Percentiles rank a stretch among this genome's conserved stretches.
These are phyloP conservation scores for Danionella dracula DNA, from an alignment of 2,797 vertebrate genomes.

Conservation along the genomic window DNA sequence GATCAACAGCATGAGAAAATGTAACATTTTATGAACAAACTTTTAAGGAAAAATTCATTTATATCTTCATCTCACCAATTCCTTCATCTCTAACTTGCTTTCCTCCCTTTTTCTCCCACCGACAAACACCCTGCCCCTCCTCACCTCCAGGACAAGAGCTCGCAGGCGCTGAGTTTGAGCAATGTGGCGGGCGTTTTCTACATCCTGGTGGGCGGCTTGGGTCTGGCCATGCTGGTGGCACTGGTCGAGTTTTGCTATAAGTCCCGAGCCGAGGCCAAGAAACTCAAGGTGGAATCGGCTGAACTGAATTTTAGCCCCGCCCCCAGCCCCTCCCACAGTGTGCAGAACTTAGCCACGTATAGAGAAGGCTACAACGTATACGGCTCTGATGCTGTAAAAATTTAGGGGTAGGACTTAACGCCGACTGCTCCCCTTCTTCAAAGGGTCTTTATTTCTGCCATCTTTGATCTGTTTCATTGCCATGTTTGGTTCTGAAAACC, in stretches of 20 bases:
- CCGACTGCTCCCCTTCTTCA: too few relatives aligned
- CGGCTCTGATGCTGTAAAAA: conserved; percentile 99
- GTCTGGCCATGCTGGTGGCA: conserved; percentile 99
- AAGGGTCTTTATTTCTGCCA: neutral
- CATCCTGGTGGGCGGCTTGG: conserved; percentile 99
- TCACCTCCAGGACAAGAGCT: conserved; percentile 88
- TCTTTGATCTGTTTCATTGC: conserved; percentile 3
- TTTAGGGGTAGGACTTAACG: conserved; percentile 99
- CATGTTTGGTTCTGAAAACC: conserved; percentile 29
- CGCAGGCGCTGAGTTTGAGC: conserved; percentile 97
- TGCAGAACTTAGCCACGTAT: conserved; percentile 99
- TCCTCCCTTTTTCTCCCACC: conserved; percentile 32
- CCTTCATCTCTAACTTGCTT: conserved; percentile 58
- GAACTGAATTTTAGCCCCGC: conserved; percentile 93
- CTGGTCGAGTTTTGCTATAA: conserved; percentile 99
- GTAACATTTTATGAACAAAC: too few relatives aligned
- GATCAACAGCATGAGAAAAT: too few relatives aligned
- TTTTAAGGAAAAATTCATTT: neutral
- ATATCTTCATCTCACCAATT: neutral
- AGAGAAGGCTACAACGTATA: conserved; percentile 99
- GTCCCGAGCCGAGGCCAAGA: conserved; percentile 98
- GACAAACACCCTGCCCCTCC: conserved; percentile 40
- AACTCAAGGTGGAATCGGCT: conserved; percentile 99
- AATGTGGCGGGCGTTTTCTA: conserved; percentile 99
- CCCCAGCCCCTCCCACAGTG: conserved; percentile 97